Evolutionary conservation across 2,797 vertebrate species (phyloP), one percentile per base, ranked within the genome.

Genomic region (Petrocephalus sullivani): DNA sequence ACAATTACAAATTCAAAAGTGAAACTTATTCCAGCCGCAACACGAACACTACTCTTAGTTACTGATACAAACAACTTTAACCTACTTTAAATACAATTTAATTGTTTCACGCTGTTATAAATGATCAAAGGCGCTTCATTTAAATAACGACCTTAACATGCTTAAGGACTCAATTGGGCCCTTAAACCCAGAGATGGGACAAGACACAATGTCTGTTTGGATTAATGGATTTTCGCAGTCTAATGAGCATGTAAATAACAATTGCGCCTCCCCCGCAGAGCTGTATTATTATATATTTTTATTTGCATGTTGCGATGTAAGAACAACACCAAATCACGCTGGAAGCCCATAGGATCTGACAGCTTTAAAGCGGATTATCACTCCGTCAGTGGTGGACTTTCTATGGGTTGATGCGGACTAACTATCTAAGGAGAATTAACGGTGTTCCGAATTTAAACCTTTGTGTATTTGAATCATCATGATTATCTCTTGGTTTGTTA

Each of bases 71-170:
- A 2, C 6, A 78, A 9, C 37, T 78, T 41, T 8, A 41, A 78
- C 71, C 71, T 78, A 46, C 37, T 75, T 67, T 78, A 78, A 78
- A 78, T n/a, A 78, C 71, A 46, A 78, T 78, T 41, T 46, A 81
- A 49, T 81, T 46, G 41, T 81, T 81, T 81, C 6, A 81, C 6
- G 71, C 19, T 78, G 71, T 46, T 33, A 78, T 46, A 46, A 46
- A 78, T n/a, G 37, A 78, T 78, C 37, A 78, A 78, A 78, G 71
- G 2, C 6, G 16, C 37, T 78, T 46, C 71, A 41, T 78, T 46
- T 46, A 78, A 46, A 41, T 21, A 19, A n/a, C 5, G 1, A 78
- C 33, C 71, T 5, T 37, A 7, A 41, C 28, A 75, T 75, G 33
- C 67, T 41, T 19, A n/a, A 46, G 71, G 71, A 78, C 23, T 46